A percentile compares a stretch with the other conserved stretches of the same genome.
Conservation (phyloP, 1,140 invertebrate species). For the Atta cephalotes region DNA sequence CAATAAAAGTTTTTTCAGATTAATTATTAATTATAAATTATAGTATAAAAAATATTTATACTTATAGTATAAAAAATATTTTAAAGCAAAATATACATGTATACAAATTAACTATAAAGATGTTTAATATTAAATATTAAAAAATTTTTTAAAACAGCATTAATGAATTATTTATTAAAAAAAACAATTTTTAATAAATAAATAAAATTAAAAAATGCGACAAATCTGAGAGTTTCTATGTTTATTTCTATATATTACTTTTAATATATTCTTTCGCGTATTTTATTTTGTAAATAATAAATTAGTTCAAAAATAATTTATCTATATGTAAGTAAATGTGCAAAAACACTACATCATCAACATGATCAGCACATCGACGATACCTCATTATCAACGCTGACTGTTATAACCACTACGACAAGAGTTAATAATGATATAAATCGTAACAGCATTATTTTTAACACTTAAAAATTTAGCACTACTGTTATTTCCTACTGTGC, state of each 20-base stretch:
- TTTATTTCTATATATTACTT: not conserved
- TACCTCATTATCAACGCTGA: slow-evolving; percentile 60
- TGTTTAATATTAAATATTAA: not conserved
- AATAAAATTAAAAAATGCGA: not conserved
- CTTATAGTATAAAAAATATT: not conserved
- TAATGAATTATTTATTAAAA: not conserved
- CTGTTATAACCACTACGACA: not conserved
- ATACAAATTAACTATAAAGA: not conserved
- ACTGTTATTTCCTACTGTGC: not conserved
- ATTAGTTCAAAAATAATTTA: not conserved
- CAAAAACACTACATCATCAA: not conserved
- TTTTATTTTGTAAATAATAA: not conserved
- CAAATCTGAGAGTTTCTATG: not conserved
- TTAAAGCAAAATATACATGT: not conserved
- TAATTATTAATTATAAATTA: not conserved
- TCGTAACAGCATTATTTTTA: slow-evolving; percentile 56
- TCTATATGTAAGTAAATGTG: not conserved
- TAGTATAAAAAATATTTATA: too few species aligned
- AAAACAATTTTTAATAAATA: not conserved
- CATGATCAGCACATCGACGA: not conserved
- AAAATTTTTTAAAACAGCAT: not conserved
- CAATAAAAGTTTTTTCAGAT: not conserved
- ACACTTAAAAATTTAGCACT: slow-evolving; percentile 16
- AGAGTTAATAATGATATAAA: slow-evolving; percentile 29
- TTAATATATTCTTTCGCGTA: not conserved